Evolutionary conservation across 2,888 invertebrate species (phyloP).

Genomic region (Cheilosia urbana): DNA sequence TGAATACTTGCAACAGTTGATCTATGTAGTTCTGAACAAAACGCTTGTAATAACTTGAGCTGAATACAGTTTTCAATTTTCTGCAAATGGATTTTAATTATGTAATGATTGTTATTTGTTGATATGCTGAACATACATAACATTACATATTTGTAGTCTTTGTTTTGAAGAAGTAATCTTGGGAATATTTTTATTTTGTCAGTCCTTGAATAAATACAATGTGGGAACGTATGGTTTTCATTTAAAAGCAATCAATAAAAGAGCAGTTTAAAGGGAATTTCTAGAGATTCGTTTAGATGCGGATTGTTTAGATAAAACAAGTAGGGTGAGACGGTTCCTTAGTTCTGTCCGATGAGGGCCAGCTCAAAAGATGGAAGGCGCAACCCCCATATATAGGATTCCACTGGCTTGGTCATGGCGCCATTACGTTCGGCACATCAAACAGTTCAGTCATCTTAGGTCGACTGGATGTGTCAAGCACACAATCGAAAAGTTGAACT

Average conservation of each 20-base stretch:
- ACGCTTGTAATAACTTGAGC: slow-evolving; percentile 8
- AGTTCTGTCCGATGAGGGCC: too few relatives aligned
- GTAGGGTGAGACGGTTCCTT: too few relatives aligned
- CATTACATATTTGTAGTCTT: slow-evolving; percentile 51
- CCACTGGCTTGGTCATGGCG: too few relatives aligned
- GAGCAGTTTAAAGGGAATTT: background rate
- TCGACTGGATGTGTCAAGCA: too few relatives aligned
- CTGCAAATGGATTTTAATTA: slow-evolving; percentile 14
- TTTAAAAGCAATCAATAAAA: background rate
- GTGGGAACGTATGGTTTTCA: slow-evolving; percentile 13
- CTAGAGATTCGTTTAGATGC: slow-evolving; percentile 13
- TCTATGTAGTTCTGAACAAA: too few relatives aligned
- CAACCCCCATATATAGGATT: too few relatives aligned
- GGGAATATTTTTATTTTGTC: slow-evolving; percentile 24
- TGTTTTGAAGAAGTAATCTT: slow-evolving; percentile 20
- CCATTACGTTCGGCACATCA: too few relatives aligned
- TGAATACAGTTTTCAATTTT: slow-evolving; percentile 22
- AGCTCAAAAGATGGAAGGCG: too few relatives aligned
- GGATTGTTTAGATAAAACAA: too few relatives aligned
- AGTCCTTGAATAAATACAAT: slow-evolving; percentile 32
- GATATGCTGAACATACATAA: slow-evolving; percentile 71
- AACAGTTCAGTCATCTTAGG: too few relatives aligned
- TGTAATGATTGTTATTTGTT: slow-evolving; percentile 17
- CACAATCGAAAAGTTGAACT: too few relatives aligned
- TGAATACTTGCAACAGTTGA: too few relatives aligned